A percentile compares a stretch with the other conserved stretches of the same genome.
Evolutionary conservation across 2,888 invertebrate species (phyloP).

Genomic region (Allolobophora icterica): DNA sequence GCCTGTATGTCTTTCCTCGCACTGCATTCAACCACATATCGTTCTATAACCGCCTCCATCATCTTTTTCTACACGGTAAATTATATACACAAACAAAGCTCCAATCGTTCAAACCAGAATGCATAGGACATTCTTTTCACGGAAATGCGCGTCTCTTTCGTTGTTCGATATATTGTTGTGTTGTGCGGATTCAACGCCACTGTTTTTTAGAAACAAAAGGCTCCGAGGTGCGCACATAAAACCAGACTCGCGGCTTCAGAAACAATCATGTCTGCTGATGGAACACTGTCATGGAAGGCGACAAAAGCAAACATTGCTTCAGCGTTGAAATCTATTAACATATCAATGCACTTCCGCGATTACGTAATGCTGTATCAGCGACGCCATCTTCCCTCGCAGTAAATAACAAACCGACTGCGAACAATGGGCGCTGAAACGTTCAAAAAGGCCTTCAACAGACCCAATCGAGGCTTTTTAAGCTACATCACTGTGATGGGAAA

Average conservation of each 20-base stretch:
- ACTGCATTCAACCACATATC: neutral
- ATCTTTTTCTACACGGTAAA: neutral
- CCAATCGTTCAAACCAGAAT: neutral
- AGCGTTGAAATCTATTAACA: neutral
- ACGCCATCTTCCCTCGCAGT: neutral
- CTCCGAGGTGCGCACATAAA: neutral
- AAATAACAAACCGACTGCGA: neutral
- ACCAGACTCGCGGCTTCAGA: neutral
- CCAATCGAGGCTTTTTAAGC: neutral
- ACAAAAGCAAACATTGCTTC: neutral
- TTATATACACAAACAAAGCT: too few species aligned
- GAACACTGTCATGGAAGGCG: neutral
- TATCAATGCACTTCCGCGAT: neutral
- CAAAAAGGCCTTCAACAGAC: neutral
- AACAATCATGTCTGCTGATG: neutral
- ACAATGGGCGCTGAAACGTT: neutral
- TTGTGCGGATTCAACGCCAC: too few species aligned
- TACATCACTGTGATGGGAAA: neutral
- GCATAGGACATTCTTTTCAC: neutral
- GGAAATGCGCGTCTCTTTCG: neutral
- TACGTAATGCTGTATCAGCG: neutral
- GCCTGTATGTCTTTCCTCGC: constrained; percentile 1
- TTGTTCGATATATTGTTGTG: too few species aligned
- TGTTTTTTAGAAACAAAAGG: neutral
- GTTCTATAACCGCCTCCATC: neutral